phyloP scores from a whole-genome alignment of 2,888 invertebrate species.

The Conops quadrifasciatus region DNA sequence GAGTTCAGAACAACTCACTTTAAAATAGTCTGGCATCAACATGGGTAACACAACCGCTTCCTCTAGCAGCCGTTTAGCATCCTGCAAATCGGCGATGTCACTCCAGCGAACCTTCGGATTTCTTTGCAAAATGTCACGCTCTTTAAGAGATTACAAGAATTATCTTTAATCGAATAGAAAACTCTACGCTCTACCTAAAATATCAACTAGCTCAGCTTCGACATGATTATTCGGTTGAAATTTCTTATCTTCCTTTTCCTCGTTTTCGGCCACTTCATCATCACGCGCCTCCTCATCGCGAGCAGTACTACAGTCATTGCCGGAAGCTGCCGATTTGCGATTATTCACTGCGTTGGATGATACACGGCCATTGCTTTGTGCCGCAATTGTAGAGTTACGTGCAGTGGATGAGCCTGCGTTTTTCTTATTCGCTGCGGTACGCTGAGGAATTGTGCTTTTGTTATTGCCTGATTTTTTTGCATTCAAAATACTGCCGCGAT shows the following conservation, averaged over 20 bases:
- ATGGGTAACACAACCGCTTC: slow-evolving; percentile 98
- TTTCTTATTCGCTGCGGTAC: slow-evolving; percentile 44
- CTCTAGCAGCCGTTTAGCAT: slow-evolving; percentile 89
- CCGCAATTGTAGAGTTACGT: slow-evolving; percentile 43
- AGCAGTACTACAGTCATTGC: slow-evolving; percentile 48
- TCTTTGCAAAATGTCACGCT: slow-evolving; percentile 95
- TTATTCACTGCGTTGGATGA: slow-evolving; percentile 42
- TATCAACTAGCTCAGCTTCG: slow-evolving; percentile 92
- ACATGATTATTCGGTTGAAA: slow-evolving; percentile 83
- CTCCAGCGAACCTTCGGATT: slow-evolving; percentile 97
- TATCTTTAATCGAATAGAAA: background rate
- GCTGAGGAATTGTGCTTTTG: slow-evolving; percentile 60
- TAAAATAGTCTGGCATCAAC: slow-evolving; percentile 98
- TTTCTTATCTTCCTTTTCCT: slow-evolving; percentile 83
- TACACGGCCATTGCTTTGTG: slow-evolving; percentile 37
- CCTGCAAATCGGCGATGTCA: slow-evolving; percentile 88
- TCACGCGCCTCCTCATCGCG: slow-evolving; percentile 75
- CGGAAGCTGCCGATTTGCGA: slow-evolving; percentile 38
- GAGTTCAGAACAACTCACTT: slow-evolving; percentile 68
- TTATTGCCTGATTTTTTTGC: slow-evolving; percentile 48
- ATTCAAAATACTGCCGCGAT: slow-evolving; percentile 48
- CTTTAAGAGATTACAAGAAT: slow-evolving; percentile 63
- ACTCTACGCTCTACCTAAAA: slow-evolving; percentile 71
- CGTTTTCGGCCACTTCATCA: slow-evolving; percentile 71
- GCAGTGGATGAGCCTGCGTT: slow-evolving; percentile 37